Conservation (phyloP, 2,888 invertebrate species). For the Elaeidobius kamerunicus region DNA sequence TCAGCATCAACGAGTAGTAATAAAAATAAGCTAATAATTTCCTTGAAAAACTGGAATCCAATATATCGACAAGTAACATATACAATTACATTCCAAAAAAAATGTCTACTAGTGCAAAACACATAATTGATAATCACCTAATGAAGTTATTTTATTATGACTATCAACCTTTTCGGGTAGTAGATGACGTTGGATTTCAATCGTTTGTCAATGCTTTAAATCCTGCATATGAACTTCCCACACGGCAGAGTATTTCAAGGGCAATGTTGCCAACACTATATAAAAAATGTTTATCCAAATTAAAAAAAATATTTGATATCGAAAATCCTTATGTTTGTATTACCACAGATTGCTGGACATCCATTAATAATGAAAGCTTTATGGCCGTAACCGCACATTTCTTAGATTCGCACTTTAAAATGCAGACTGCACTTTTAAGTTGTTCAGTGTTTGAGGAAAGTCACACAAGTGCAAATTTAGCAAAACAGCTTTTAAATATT, state of each 20-base stretch:
- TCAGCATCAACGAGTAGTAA: background rate
- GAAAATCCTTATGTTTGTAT: slow-evolving; percentile 33
- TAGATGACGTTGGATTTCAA: slow-evolving; percentile 36
- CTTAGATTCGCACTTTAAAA: slow-evolving; percentile 30
- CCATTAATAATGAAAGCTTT: slow-evolving; percentile 37
- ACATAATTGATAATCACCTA: slow-evolving; percentile 1
- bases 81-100: slow-evolving; percentile 6
- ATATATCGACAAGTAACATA: background rate
- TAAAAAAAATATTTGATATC: slow-evolving; percentile 24
- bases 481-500: slow-evolving; percentile 19
- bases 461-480: slow-evolving; percentile 34
- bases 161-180: slow-evolving; percentile 31
- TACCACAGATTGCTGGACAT: slow-evolving; percentile 42
- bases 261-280: slow-evolving; percentile 28
- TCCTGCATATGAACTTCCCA: slow-evolving; percentile 35
- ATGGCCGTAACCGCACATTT: slow-evolving; percentile 40
- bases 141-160: slow-evolving; percentile 11
- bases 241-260: slow-evolving; percentile 35
- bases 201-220: slow-evolving; percentile 34
- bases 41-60: background rate
- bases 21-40: background rate
- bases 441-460: slow-evolving; percentile 29
- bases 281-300: slow-evolving; percentile 29
- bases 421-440: slow-evolving; percentile 33
- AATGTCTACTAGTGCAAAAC: background rate